Base-by-base conservation (phyloP, 2,888 invertebrate genomes). In the Ethmia dodecea region DNA sequence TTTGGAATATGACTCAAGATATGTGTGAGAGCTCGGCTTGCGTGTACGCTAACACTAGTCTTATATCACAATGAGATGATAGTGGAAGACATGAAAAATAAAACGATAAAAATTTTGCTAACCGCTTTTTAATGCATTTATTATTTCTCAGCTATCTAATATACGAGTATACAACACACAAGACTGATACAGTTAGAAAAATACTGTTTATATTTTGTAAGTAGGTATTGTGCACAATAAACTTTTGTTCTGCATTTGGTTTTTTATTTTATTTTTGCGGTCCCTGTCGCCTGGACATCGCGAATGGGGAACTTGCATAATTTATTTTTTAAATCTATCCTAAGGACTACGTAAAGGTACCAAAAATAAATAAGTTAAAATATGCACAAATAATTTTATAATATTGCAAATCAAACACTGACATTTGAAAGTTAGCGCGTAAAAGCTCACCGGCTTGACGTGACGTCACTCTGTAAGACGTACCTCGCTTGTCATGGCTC, bases 141-240 rank as follows among this genome's bases (percentile, higher is more conserved):
- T 72, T 59, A 60, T 74, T 79, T 81, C 70, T 65, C 73, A 74
- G 72, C 73, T 77, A 75, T 79, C n/a, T n/a, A n/a, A n/a, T n/a
- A n/a, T n/a, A n/a, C n/a, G n/a, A n/a, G n/a, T n/a, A 84, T 81
- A 83, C 81, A 81, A 77, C 77, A 81, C 81, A 84, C 84, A 84
- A 84, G 84, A 84, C 84, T 86, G 84, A 83, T 79, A 74, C 69
- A 65, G 63, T 67, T 75, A 74, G 72, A 71, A 59, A 61, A 56
- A 56, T 26, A 26, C 51, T 68, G 58, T 73, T 68, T 60, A 67
- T 81, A 73, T 73, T 78, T 80, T 84, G 70, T 83, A 77, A 76
- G 74, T 33, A 28, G 20, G 28, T 79, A 80, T 76, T 81, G 73
- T 80, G 84, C 84, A 79, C 80, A 86, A 84, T 83, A 83, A 83